Conservation (phyloP, 1,140 invertebrate species). For the Amyelois transitella region DNA sequence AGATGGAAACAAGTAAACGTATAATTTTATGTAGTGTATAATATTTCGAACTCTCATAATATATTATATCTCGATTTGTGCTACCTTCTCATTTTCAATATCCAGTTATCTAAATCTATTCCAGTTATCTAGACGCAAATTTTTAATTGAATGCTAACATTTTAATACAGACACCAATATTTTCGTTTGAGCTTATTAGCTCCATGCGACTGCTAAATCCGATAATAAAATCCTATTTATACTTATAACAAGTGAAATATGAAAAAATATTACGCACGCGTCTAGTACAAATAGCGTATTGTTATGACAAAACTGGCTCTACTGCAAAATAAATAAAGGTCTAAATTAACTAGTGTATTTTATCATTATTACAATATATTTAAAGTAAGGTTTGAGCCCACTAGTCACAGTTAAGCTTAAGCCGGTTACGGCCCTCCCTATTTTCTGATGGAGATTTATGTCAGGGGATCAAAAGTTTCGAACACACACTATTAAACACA, state of each 20-base stretch:
- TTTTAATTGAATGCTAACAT: neutral
- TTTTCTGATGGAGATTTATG: constrained; percentile 74
- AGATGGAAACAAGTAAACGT: too few relatives aligned
- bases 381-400: constrained; percentile 51
- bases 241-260: constrained; percentile 43
- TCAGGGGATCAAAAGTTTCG: constrained; percentile 71
- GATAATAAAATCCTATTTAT: constrained; percentile 56
- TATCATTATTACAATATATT: constrained; percentile 68
- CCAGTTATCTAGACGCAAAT: too few relatives aligned
- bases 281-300: constrained; percentile 31
- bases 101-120: too few relatives aligned
- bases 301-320: constrained; percentile 51
- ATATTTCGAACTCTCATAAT: too few relatives aligned
- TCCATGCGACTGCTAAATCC: constrained; percentile 7
- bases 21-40: too few relatives aligned
- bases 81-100: too few relatives aligned
- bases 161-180: neutral
- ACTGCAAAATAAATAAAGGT: constrained; percentile 52
- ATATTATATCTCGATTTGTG: too few relatives aligned
- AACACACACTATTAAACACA: constrained; percentile 21
- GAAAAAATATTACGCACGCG: constrained; percentile 57
- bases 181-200: neutral
- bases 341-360: constrained; percentile 59
- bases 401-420: constrained; percentile 68
- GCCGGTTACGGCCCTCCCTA: constrained; percentile 68